Conservation (phyloP, 2,113 vertebrate species). For the Oreochromis niloticus region DNA sequence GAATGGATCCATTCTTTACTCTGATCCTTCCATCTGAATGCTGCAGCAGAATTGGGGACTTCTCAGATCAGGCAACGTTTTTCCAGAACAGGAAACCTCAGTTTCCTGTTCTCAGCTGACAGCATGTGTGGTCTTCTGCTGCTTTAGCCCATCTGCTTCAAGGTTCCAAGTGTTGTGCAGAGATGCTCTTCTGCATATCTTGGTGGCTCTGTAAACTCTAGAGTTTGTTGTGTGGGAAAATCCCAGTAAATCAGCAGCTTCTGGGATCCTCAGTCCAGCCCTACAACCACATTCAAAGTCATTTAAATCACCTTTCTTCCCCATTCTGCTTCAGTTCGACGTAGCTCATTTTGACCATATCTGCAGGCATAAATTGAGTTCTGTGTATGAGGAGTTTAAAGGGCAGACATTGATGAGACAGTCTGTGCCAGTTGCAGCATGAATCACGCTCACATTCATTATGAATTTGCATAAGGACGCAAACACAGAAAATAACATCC, state of each 20-base stretch:
- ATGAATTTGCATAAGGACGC: neutral
- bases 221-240: neutral
- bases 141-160: neutral
- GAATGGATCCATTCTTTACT: neutral
- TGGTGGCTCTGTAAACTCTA: neutral
- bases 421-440: neutral
- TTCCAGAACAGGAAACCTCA: neutral
- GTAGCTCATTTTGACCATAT: neutral
- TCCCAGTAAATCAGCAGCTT: neutral
- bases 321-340: neutral
- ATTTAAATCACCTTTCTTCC: neutral
- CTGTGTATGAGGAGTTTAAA: neutral
- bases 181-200: neutral
- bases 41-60: fast-evolving
- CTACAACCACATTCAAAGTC: neutral
- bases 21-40: neutral
- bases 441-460: neutral
- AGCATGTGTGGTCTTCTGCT: neutral
- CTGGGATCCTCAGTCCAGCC: neutral
- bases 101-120: neutral
- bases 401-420: neutral
- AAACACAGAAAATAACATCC: neutral
- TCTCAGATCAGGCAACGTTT: neutral
- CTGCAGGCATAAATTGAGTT: neutral
- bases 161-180: neutral